These are phyloP conservation scores for Idaea biselata DNA, from an alignment of 2,888 invertebrate species.

Conservation along the genomic window DNA sequence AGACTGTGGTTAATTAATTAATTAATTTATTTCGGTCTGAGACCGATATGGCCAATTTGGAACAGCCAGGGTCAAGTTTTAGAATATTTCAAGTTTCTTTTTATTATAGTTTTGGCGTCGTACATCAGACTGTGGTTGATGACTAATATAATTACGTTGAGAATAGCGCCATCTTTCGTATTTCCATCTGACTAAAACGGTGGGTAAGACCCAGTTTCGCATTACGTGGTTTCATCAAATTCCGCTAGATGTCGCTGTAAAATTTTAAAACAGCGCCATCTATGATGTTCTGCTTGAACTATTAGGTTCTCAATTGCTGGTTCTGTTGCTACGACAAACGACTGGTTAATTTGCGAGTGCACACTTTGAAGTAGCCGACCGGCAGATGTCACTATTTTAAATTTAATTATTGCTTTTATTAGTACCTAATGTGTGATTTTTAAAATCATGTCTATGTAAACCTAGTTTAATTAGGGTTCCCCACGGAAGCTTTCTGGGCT, in stretches of 20 bases:
- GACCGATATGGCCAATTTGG: too few relatives aligned
- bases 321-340: neutral
- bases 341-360: neutral
- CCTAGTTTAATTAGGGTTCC: too few relatives aligned
- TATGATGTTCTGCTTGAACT: slow-evolving; percentile 2
- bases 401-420: neutral
- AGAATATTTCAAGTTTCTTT: too few relatives aligned
- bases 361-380: neutral
- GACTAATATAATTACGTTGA: too few relatives aligned
- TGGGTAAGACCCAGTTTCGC: neutral
- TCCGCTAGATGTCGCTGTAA: slow-evolving; percentile 21
- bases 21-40: too few relatives aligned
- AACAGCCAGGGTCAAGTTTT: too few relatives aligned
- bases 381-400: slow-evolving; percentile 9
- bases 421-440: too few relatives aligned
- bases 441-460: too few relatives aligned
- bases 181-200: neutral
- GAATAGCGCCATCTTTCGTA: neutral
- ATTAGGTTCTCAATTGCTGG: neutral
- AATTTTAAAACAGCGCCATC: slow-evolving; percentile 11
- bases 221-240: neutral
- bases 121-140: too few relatives aligned
- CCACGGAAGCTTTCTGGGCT: too few relatives aligned
- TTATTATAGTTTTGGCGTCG: too few relatives aligned
- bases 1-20: too few relatives aligned